A percentile compares a stretch with the other conserved stretches of the same genome.
phyloP scores from a whole-genome alignment of 2,797 vertebrate species.

The Masticophis lateralis region DNA sequence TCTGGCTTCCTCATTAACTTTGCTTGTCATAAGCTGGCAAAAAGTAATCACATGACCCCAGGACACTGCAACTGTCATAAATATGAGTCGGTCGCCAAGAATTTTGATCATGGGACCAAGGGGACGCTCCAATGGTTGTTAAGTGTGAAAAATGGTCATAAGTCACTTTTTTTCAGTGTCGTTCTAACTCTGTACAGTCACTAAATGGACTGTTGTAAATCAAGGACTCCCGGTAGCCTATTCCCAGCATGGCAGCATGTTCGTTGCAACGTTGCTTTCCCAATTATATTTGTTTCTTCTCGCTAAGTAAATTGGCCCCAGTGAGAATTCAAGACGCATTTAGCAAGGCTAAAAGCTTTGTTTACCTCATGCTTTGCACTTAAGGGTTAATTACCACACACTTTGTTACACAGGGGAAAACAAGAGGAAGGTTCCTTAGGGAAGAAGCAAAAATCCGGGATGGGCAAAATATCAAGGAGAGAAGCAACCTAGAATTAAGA shows the following conservation, averaged over 20 bases:
- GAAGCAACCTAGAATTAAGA: too few species aligned
- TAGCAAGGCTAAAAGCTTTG: not conserved
- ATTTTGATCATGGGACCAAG: too few species aligned
- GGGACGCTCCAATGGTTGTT: too few species aligned
- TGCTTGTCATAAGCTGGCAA: too few species aligned
- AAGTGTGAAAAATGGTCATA: too few species aligned
- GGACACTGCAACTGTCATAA: too few species aligned
- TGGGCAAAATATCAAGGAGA: not conserved
- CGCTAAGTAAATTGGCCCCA: not conserved
- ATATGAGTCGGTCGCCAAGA: too few species aligned
- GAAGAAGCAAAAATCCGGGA: not conserved
- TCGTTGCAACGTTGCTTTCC: slow-evolving; percentile 49
- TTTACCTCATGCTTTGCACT: not conserved
- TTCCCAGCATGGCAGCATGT: slow-evolving; percentile 18
- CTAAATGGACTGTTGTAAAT: too few species aligned
- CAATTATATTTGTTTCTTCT: not conserved
- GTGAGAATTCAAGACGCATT: not conserved
- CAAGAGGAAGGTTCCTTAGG: not conserved
- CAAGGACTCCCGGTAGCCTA: not conserved
- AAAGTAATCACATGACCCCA: too few species aligned
- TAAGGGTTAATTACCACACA: not conserved
- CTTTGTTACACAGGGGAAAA: not conserved
- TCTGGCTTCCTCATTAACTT: too few species aligned
- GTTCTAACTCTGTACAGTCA: too few species aligned
- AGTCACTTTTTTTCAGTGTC: too few species aligned